Percentiles rank a stretch among this genome's conserved stretches.
Conservation (phyloP, 2,113 vertebrate genomes). For the Cebus imitator region DNA sequence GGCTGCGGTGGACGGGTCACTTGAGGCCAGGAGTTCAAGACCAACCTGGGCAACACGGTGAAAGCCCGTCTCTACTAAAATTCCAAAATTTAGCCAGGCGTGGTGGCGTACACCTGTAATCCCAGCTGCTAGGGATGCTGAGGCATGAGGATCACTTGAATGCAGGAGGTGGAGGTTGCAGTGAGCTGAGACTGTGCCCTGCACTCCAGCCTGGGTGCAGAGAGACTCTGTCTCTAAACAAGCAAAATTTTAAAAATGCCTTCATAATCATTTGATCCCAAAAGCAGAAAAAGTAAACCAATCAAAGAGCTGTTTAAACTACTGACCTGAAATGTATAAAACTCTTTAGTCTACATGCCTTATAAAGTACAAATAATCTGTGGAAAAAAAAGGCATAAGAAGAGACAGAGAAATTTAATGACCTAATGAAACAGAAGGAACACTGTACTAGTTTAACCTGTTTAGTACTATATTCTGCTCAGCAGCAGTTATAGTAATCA, state of each 20-base stretch:
- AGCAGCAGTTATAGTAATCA: background rate
- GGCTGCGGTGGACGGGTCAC: too few species aligned
- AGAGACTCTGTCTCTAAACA: too few species aligned
- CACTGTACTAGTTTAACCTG: background rate
- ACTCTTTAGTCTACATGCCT: background rate
- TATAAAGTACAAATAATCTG: background rate
- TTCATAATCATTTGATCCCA: background rate
- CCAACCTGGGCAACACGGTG: too few species aligned
- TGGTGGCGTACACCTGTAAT: too few species aligned
- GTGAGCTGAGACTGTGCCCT: too few species aligned
- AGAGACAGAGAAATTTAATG: background rate
- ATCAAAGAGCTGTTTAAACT: background rate
- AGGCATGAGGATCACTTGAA: too few species aligned
- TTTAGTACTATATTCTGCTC: background rate
- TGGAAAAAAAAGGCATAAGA: background rate
- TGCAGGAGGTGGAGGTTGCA: too few species aligned
- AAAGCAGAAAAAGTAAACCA: background rate
- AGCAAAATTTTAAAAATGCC: background rate
- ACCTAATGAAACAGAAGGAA: slow-evolving; percentile 4
- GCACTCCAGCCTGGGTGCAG: too few species aligned
- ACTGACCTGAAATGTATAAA: background rate
- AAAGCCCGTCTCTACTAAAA: too few species aligned
- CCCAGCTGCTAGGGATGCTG: too few species aligned
- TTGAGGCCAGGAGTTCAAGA: too few species aligned
- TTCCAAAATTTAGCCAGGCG: too few species aligned